phyloP scores from a whole-genome alignment of 2,888 invertebrate genomes.

The Blastobasis adustella region DNA sequence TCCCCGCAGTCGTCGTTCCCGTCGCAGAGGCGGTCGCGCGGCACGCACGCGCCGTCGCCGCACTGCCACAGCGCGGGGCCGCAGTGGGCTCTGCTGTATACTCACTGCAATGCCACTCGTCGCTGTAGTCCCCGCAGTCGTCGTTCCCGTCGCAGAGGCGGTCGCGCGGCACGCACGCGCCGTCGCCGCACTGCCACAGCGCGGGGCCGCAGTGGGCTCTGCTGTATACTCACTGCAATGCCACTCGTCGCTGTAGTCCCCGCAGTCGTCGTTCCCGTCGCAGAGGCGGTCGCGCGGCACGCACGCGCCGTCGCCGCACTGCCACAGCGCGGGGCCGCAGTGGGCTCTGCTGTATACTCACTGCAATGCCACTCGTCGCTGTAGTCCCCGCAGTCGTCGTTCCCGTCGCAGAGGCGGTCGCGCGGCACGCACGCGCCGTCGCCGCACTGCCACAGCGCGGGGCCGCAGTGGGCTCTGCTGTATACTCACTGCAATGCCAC shows the following conservation, averaged over 20 bases:
- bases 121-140: conserved; percentile 82
- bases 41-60: conserved; percentile 83
- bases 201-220: background rate
- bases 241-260: conserved; percentile 78
- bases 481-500: conserved; percentile 74
- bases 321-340: conserved; percentile 51
- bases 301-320: conserved; percentile 83
- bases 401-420: conserved; percentile 81
- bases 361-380: conserved; percentile 78
- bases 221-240: conserved; percentile 70
- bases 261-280: conserved; percentile 84
- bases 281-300: conserved; percentile 80
- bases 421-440: conserved; percentile 83
- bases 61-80: conserved; percentile 77
- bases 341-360: conserved; percentile 31
- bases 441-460: conserved; percentile 78
- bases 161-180: conserved; percentile 80
- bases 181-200: conserved; percentile 80
- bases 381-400: conserved; percentile 83
- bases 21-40: conserved; percentile 80
- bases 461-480: conserved; percentile 28
- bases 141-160: conserved; percentile 83
- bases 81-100: conserved; percentile 24
- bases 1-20: conserved; percentile 84
- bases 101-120: conserved; percentile 77